Evolutionary conservation across 2,113 vertebrate species (phyloP), one percentile per base, ranked within the genome.

Genomic region (Misgurnus mizolepis): DNA sequence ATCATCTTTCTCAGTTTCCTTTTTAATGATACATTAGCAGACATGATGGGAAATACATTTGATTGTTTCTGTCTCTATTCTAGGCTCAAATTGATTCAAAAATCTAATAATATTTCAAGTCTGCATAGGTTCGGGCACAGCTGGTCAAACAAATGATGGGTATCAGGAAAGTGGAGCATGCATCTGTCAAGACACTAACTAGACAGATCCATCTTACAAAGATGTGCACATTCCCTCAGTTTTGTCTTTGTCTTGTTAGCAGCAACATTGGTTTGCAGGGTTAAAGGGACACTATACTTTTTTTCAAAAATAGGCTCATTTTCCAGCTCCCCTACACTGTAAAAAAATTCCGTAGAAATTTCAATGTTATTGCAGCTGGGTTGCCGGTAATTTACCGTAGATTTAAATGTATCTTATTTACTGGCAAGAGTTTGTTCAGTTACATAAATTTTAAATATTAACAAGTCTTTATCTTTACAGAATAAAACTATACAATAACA

Each of bases 181-280:
- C 9, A 64, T 34, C 60, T 76, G 73, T 50, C 73, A 64, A 75
- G 4, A 75, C 43, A 75, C 56, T 49, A 61, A 62, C 8, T 3
- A 76, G 73, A 43, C 39, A 6, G 68, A 73, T 62, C 14, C 18
- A 11, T 60, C n/a, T 60, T 15, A 60, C 6, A 43, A n/a, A 61
- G 0, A 8, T 27, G 7, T 64, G 56, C 22, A 34, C 43, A 27
- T 27, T 74, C 41, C 12, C 40, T 56, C 6, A 9, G 40, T 22
- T 62, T 74, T 2, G 11, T 9, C 2, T 0, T 61, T 55, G 34
- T 49, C 17, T 56, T 71, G 7, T 22, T 72, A 18, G 43, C 5
- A 45, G 5, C 27, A 3, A 34, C 27, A 34, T 34, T 34, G 27
- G 27, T 34, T 34, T 34, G 27, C 27, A 34, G 27, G 27, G 27